Evolutionary conservation across 1,140 invertebrate genomes (phyloP).

Genomic region (Chionoecetes opilio): DNA sequence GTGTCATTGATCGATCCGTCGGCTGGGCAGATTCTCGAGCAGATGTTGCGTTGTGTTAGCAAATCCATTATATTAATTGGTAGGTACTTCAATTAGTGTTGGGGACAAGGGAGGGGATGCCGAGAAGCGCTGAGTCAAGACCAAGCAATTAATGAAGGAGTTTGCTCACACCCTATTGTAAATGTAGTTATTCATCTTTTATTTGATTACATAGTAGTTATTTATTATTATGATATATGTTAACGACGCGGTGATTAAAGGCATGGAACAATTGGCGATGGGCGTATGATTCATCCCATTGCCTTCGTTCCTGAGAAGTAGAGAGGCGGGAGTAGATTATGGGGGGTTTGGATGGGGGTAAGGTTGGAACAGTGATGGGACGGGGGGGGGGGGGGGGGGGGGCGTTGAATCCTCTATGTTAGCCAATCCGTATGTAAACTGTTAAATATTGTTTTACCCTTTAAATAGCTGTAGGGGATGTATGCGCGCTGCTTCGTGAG

Average conservation of each 20-base stretch:
- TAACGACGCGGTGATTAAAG: no score
- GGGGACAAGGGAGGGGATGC: neutral
- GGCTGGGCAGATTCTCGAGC: neutral
- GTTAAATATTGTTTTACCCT: no score
- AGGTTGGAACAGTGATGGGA: no score
- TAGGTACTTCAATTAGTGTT: neutral
- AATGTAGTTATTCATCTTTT: neutral
- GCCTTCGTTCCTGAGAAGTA: no score
- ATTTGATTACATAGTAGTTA: neutral
- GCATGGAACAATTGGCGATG: no score
- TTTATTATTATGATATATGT: no score
- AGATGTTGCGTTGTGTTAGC: slow-evolving; percentile 46
- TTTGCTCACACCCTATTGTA: neutral
- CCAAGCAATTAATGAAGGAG: neutral
- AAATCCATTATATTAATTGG: slow-evolving; percentile 54
- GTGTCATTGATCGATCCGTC: neutral
- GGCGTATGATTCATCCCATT: no score
- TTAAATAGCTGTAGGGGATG: neutral
- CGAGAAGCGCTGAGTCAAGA: neutral
- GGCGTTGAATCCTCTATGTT: no score
- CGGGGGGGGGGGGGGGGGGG: no score
- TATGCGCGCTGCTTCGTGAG: neutral
- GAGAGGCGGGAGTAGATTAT: no score
- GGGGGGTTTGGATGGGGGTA: no score
- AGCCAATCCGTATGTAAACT: no score